These are phyloP conservation scores for Plecturocebus donacophilus DNA, from an alignment of 2,113 vertebrate genomes.

Conservation along the genomic window DNA sequence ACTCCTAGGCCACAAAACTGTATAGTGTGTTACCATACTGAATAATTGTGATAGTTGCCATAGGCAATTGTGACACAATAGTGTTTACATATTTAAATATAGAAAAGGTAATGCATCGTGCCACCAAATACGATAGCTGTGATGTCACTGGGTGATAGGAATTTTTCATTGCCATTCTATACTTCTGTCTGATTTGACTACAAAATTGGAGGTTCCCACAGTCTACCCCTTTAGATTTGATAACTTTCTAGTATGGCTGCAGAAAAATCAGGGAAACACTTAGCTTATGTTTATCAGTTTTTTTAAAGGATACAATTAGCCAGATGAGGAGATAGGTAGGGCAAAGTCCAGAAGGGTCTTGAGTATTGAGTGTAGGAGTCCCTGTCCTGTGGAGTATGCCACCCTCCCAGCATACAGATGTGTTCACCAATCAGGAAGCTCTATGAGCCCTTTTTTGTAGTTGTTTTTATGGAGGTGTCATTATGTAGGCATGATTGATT, in stretches of 20 bases:
- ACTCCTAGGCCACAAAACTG: background rate
- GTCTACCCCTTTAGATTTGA: background rate
- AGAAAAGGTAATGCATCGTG: background rate
- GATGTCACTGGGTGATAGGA: background rate
- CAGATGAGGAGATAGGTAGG: background rate
- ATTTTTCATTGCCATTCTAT: background rate
- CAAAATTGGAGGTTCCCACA: background rate
- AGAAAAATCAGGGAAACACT: background rate
- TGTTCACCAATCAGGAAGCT: background rate
- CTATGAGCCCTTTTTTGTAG: background rate
- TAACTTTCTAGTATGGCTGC: background rate
- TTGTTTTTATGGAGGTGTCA: background rate
- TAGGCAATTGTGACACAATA: background rate
- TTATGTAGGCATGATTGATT: background rate
- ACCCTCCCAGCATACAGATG: background rate
- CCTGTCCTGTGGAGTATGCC: background rate
- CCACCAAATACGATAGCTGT: background rate
- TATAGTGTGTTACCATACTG: background rate
- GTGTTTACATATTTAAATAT: background rate
- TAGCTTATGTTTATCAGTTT: background rate
- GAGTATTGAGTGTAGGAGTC: background rate
- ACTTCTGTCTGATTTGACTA: background rate
- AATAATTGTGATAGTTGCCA: background rate
- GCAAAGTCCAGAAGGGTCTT: background rate
- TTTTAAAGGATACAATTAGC: background rate